Evolutionary conservation across 2,113 vertebrate genomes (phyloP).

Genomic region (Pelecanus crispus): DNA sequence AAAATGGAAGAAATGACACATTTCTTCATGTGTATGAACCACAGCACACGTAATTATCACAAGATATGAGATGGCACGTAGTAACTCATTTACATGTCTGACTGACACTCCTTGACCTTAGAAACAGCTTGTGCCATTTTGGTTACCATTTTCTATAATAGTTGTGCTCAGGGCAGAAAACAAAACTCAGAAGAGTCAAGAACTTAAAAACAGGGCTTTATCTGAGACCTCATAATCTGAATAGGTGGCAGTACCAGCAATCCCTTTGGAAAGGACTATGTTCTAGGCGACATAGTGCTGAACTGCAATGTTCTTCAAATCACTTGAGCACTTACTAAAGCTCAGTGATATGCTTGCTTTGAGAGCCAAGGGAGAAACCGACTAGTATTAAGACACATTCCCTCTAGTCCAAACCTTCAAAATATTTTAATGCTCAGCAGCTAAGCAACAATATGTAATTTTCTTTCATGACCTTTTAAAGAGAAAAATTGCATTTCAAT

Average conservation of each 20-base stretch:
- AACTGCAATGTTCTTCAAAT: background rate
- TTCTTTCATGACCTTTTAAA: background rate
- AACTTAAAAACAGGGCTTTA: background rate
- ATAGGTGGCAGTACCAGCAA: background rate
- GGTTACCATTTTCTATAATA: background rate
- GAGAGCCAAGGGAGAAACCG: background rate
- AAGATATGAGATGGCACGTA: background rate
- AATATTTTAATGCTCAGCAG: background rate
- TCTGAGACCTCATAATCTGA: background rate
- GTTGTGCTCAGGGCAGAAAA: background rate
- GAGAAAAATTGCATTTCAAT: background rate
- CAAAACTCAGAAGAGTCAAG: background rate
- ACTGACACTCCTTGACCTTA: background rate
- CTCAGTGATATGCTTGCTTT: background rate
- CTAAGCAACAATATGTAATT: background rate
- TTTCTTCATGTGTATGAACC: background rate
- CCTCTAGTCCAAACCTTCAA: background rate
- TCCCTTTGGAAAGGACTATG: background rate
- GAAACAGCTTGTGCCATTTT: background rate
- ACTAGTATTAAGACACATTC: background rate
- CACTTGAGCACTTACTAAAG: background rate
- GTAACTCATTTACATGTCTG: background rate
- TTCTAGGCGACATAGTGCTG: accelerated
- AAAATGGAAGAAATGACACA: background rate
- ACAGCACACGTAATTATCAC: background rate